A percentile compares a stretch with the other conserved stretches of the same genome.
Conservation (phyloP, 2,888 invertebrate genomes). For the Plebejus melissa region DNA sequence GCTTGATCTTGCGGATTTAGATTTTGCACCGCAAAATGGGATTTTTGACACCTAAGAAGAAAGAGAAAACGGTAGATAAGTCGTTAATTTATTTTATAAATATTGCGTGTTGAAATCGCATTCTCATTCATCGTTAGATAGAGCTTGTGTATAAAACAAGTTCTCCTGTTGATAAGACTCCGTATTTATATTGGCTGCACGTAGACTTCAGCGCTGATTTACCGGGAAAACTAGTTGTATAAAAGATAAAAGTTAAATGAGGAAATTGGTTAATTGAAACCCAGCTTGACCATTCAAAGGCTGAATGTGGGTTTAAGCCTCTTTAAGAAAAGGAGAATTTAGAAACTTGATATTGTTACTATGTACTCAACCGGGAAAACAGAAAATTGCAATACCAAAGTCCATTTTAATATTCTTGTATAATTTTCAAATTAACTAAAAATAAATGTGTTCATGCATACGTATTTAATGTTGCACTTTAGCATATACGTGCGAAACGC, state of each 20-base stretch:
- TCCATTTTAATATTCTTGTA: neutral
- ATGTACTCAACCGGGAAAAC: neutral
- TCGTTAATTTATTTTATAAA: neutral
- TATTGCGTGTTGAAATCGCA: neutral
- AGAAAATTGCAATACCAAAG: neutral
- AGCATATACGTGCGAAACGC: constrained; percentile 29
- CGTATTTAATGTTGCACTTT: constrained; percentile 37
- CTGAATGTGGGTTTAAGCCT: neutral
- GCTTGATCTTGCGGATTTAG: no score
- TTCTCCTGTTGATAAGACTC: neutral
- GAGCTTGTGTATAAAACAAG: neutral
- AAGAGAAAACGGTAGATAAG: neutral
- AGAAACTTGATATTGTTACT: neutral
- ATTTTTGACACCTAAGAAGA: no score
- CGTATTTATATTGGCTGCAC: neutral
- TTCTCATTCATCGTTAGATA: neutral
- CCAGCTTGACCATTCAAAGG: neutral
- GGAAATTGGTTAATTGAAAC: constrained; percentile 1
- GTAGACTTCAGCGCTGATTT: neutral
- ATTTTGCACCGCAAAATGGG: no score
- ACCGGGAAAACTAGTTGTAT: constrained; percentile 7
- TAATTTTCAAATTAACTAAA: neutral
- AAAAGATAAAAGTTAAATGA: neutral
- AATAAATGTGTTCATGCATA: neutral
- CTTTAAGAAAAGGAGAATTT: neutral